phyloP scores from a whole-genome alignment of 1,140 invertebrate genomes.

The Ephestia elutella region DNA sequence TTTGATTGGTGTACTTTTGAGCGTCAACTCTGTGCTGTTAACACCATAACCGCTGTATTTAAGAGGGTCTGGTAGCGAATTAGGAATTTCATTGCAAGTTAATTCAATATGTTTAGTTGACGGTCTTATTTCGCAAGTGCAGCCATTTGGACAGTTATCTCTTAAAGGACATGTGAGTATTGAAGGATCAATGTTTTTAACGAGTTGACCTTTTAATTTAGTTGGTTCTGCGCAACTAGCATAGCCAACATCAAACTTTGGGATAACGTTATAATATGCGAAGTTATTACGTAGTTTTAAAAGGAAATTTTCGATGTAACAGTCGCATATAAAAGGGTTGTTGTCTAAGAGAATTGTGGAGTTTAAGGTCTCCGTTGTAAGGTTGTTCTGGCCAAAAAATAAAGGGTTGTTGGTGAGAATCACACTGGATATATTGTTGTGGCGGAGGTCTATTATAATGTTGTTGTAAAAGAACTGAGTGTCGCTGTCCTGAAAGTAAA shows the following conservation, averaged over 20 bases:
- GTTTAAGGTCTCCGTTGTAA: not conserved
- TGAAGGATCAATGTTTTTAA: not conserved
- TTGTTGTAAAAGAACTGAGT: constrained; percentile 23
- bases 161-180: not conserved
- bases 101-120: constrained; percentile 2
- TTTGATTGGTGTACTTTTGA: not conserved
- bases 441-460: constrained; percentile 27
- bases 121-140: constrained; percentile 10
- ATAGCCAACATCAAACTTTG: constrained; percentile 3
- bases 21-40: not conserved
- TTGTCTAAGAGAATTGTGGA: constrained; percentile 62
- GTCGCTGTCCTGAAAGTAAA: constrained; percentile 24
- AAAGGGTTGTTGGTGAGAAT: not conserved
- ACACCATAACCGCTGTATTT: not conserved
- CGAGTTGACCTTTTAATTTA: not conserved
- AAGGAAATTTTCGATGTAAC: constrained; percentile 73
- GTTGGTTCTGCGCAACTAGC: constrained; percentile 22
- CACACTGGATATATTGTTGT: constrained; percentile 32
- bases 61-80: not conserved
- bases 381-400: not conserved
- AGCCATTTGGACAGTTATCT: not conserved
- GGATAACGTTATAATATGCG: not conserved
- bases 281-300: constrained; percentile 16
- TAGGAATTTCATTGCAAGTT: not conserved
- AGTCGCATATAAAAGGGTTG: constrained; percentile 83